Conservation (phyloP, 2,797 vertebrate genomes). For the Enteromius thamalakanensis region DNA sequence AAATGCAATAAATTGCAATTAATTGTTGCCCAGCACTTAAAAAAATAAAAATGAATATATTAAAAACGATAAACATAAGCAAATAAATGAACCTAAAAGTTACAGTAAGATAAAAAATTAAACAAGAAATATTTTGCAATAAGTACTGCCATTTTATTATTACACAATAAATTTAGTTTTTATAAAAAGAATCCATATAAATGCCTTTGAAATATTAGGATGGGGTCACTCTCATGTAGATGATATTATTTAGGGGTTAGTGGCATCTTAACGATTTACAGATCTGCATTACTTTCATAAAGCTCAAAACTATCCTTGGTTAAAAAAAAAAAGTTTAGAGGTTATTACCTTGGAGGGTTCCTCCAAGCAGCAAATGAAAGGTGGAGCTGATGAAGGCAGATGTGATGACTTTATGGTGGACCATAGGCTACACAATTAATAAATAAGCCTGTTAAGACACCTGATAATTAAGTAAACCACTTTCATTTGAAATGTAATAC, state of each 20-base stretch:
- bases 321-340: neutral
- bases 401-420: constrained; percentile 71
- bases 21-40: no score
- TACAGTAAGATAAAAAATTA: neutral
- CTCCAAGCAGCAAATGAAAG: constrained; percentile 76
- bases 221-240: no score
- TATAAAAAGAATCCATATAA: neutral
- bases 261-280: neutral
- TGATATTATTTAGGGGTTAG: neutral
- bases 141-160: neutral
- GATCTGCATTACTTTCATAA: neutral
- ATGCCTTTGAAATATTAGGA: neutral
- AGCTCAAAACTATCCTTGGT: no score
- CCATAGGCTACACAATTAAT: constrained; percentile 67
- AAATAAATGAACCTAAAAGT: neutral
- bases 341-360: constrained; percentile 74
- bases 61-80: neutral
- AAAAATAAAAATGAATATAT: neutral
- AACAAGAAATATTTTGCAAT: no score
- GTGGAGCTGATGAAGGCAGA: constrained; percentile 67
- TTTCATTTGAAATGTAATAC: neutral
- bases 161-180: neutral
- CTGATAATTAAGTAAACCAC: neutral
- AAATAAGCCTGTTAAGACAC: neutral
- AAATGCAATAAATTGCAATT: no score